Evolutionary conservation across 2,113 vertebrate species (phyloP), one percentile per base, ranked within the genome.

Genomic region (Pseudopodoces humilis): DNA sequence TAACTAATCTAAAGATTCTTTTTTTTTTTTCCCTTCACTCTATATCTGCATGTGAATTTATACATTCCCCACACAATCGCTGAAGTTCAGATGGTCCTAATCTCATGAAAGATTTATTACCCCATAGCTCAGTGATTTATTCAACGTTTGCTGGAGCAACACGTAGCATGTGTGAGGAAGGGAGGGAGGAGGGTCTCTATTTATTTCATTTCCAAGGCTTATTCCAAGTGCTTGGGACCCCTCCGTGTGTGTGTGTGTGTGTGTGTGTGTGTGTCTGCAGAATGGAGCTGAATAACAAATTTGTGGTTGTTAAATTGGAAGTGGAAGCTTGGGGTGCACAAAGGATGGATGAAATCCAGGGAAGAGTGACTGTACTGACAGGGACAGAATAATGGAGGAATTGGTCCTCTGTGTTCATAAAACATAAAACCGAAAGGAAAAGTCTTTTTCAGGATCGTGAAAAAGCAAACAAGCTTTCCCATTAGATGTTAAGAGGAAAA

Each of bases 101-200:
- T 87, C 92, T 88, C 56, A 78, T 92, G 96, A 95, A 96, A 90
- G 91, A 90, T 94, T 97, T 97, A 96, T 96, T 77, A 88, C 76
- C 10, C 1, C 37, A 47, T 4, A 85, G 92, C 82, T 95, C 30
- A 18, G 75, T 94, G 96, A 96, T 94, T 93, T 95, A 97, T 94
- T 95, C 91, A 91, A 46, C 18, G 1, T 70, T 80, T 75, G 91
- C 77, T 71, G 85, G 93, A 97, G 93, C 87, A 96, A 91, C 86
- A 89, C 24, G 50, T 91, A 84, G 74, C 71, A 46, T 31, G 47
- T 90, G 85, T 90, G 35, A 69, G 69, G 53, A 82, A 90, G 43
- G 86, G 53, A 90, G 50, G 83, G 49, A 91, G 68, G 76, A 83
- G 64, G 8, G 46, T 28, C 47, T 86, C 59, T 59, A 72, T 68